Base-by-base conservation (phyloP, 2,797 vertebrate genomes). In the Argentina silus region DNA sequence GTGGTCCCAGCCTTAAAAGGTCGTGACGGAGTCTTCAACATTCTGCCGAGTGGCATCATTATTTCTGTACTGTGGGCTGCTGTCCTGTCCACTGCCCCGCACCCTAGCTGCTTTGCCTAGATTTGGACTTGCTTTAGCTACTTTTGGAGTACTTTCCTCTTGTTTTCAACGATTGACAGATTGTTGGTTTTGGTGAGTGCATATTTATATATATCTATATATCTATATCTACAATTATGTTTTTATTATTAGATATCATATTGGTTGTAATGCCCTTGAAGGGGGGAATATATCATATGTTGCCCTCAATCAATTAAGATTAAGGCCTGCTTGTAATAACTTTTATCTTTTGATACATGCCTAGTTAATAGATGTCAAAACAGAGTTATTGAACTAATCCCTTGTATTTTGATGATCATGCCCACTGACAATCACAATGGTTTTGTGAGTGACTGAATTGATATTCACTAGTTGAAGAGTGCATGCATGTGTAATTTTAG, bases 31-130 rank as follows among this genome's bases (percentile, higher is more conserved):
- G 91, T 93, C 92, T 93, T 92, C 94, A 88, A 92, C 95, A 94
- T 96, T 98, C 96, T 96, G 93, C 92, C 92, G 95, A 96, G 95
- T 95, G 93, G 95, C 96, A 92, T 93, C 95, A 95, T 97, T 98
- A 98, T 99, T 99, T 99, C 97, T 95, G 95, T 93, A 94, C 95
- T 86, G 93, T 91, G 92, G 90, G 86, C 93, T 89, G 75, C 88
- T 80, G 86, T 90, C 90, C 90, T 93, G 94, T 91, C 92, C 92
- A 88, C 91, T 92, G 89, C 86, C 89, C 92, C 89, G 90, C 89
- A 87, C 88, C 92, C 85, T 87, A 78, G 88, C 91, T 87, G 90
- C 92, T 91, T 89, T 86, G 82, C 92, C 85, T 86, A 81, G 86
- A 91, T 91, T 93, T 69, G 84, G 78, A 81, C 86, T 89, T 79